Conservation (phyloP, 2,113 vertebrate species). For the Notechis scutatus region DNA sequence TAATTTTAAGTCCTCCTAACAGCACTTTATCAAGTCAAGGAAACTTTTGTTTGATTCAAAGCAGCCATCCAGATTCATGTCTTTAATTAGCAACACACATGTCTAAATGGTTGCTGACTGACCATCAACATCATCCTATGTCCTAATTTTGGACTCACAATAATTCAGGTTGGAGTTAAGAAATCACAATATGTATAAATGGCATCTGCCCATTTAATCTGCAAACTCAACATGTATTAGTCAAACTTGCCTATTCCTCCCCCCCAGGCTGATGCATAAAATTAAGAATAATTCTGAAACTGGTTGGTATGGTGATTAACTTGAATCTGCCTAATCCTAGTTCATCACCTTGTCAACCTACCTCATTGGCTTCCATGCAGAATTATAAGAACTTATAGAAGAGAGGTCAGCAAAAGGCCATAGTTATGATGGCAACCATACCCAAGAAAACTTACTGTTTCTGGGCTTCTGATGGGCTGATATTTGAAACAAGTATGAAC, state of each 20-base stretch:
- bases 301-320: background rate
- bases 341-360: background rate
- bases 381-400: background rate
- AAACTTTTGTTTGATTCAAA: slow-evolving; percentile 73
- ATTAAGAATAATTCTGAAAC: background rate
- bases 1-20: slow-evolving; percentile 76
- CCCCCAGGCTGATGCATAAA: background rate
- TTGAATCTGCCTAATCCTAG: background rate
- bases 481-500: background rate
- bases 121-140: slow-evolving; percentile 55
- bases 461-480: background rate
- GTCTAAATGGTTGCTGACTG: slow-evolving; percentile 67
- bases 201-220: slow-evolving; percentile 49
- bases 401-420: background rate
- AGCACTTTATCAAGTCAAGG: slow-evolving; percentile 75
- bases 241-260: background rate
- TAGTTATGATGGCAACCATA: too few relatives aligned
- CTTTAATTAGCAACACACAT: slow-evolving; percentile 74
- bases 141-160: slow-evolving; percentile 11
- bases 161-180: slow-evolving; percentile 40
- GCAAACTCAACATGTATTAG: slow-evolving; percentile 48
- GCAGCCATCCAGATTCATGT: slow-evolving; percentile 67
- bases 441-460: background rate
- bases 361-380: background rate
- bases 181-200: slow-evolving; percentile 49